Evolutionary conservation across 2,797 vertebrate species (phyloP), one percentile per base, ranked within the genome.

Genomic region (Acipenser ruthenus): DNA sequence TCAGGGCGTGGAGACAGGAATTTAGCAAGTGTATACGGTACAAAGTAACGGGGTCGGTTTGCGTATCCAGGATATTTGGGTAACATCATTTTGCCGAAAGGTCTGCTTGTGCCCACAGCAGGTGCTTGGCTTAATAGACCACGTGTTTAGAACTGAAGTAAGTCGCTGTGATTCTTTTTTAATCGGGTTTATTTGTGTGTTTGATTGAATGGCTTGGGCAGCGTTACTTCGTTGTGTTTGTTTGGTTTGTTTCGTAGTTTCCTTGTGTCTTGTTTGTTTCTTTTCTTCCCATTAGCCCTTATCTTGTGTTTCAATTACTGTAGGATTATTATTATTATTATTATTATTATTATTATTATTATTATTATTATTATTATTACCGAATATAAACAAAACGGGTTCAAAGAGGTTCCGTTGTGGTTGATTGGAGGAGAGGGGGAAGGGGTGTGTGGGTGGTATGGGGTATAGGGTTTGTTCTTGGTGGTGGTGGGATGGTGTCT

Each of bases 61-160:
- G 37, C 37, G 1, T 37, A 37, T 4, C 37, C 37, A 37, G 37
- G 37, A 37, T 37, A 37, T 37, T 37, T 37, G 37, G 37, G 37
- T 37, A 37, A 37, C 37, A 37, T 37, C 37, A 37, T 37, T 37
- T 5, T 37, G 37, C 37, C 3, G 37, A 37, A 37, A 37, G 37
- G 37, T 37, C 37, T 37, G 37, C 37, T 37, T 60, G 65, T 71
- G 52, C 70, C 18, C 74, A 62, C 65, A 73, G 85, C 86, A 88
- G 87, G 87, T 88, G 88, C 76, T 80, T 83, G 76, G 67, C 78
- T 81, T 79, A 75, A 68, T 47, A 67, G 72, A 84, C 81, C 88
- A 88, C 86, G 87, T 89, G 88, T 74, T 82, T 74, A 62, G 70
- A 73, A 74, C 65, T 79, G 74, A 69, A 50, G 72, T 49, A 69